phyloP scores from a whole-genome alignment of 2,113 vertebrate species.

The Oncorhynchus masou region DNA sequence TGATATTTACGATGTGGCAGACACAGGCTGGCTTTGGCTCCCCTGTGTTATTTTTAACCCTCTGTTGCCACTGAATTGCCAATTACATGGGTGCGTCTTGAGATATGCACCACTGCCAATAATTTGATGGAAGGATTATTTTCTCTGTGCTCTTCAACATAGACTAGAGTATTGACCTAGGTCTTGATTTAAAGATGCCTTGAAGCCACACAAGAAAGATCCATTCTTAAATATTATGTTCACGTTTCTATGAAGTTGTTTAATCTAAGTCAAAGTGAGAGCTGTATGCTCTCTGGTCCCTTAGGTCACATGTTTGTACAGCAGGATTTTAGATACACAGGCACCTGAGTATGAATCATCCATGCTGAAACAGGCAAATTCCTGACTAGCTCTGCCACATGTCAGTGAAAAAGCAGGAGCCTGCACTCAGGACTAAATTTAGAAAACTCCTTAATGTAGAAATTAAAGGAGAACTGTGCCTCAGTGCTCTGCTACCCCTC shows the following conservation, averaged over 20 bases:
- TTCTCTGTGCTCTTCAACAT: neutral
- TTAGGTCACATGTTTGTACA: neutral
- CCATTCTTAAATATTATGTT: neutral
- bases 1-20: constrained; percentile 35
- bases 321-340: neutral
- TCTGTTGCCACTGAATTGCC: constrained; percentile 5
- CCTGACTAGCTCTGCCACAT: constrained; percentile 14
- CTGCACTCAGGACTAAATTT: constrained; percentile 24
- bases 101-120: neutral
- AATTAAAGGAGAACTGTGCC: constrained; percentile 40
- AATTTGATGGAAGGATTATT: neutral
- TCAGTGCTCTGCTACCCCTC: constrained; percentile 17
- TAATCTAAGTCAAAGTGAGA: neutral
- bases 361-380: neutral
- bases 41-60: constrained; percentile 11
- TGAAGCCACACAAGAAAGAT: neutral
- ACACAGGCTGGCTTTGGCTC: constrained; percentile 4
- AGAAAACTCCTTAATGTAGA: constrained; percentile 38
- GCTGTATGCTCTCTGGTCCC: neutral
- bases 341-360: constrained; percentile 2
- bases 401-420: constrained; percentile 9
- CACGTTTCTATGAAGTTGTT: neutral
- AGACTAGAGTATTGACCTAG: neutral
- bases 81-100: neutral
- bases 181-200: neutral